Base-by-base conservation (phyloP, 2,888 invertebrate genomes). In the Euproctis similis region DNA sequence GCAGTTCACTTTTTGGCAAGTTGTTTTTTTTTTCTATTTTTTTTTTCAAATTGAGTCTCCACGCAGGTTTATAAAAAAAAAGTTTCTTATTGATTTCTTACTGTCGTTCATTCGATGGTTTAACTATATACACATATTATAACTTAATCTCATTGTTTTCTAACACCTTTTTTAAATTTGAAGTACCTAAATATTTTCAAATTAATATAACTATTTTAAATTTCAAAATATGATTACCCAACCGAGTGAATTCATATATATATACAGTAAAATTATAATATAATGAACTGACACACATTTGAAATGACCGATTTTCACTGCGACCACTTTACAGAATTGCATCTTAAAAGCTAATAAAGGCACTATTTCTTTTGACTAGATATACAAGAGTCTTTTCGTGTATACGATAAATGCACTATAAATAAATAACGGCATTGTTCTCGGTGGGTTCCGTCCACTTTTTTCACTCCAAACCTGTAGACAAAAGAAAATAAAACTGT, bases 311-410 rank as follows among this genome's bases (percentile, higher is more conserved):
- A 23, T 17, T 17, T 36, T 37, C 24, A 28, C 26, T 40, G 34
- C 43, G 26, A 31, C 30, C 34, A 28, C 28, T 30, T 30, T 36
- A 4, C 45, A 36, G 28, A 25, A 42, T 42, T 51, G 53, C 39
- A 32, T 37, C 42, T 57, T 56, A 54, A 31, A n/a, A 41, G 40
- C 51, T 64, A 58, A 46, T 54, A 70, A 81, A 81, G 80, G 80
- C 82, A 82, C 82, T 80, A 74, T 34, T 50, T 55, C 56, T n/a
- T 65, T 73, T 84, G 84, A 84, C 84, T 84, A 84, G 84, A 84
- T 62, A 66, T 62, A 69, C 67, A 63, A 72, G 64, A 82, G 82
- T 82, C 80, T 82, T 73, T 75, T 73, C 63, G 74, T 74, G 58
- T 68, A 65, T 62, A 70, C 69, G 65, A 63, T 59, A 60, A 65